A percentile compares a stretch with the other conserved stretches of the same genome.
Conservation (phyloP, 2,797 vertebrate genomes). For the Alectoris magna region DNA sequence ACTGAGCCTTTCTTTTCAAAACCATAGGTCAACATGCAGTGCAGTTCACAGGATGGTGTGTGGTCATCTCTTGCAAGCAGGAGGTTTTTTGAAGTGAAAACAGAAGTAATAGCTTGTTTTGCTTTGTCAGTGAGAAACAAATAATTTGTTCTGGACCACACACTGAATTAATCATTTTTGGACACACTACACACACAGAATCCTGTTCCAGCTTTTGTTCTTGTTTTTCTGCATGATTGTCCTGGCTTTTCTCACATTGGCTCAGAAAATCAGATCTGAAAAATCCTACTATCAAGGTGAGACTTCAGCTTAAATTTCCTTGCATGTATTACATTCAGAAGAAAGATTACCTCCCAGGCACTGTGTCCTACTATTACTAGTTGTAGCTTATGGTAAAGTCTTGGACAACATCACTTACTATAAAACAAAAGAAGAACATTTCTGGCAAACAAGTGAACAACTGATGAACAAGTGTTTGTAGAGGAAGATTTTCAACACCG, state of each 20-base stretch:
- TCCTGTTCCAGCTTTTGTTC: slow-evolving; percentile 26
- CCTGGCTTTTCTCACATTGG: slow-evolving; percentile 24
- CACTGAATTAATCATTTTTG: slow-evolving; percentile 36
- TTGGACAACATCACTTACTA: not conserved
- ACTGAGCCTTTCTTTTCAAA: slow-evolving; percentile 9
- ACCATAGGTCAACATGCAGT: not conserved
- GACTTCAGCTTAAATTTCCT: slow-evolving; percentile 12
- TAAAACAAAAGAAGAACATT: not conserved
- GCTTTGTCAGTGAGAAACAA: slow-evolving; percentile 15
- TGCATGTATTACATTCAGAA: not conserved
- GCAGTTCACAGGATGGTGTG: slow-evolving; percentile 7
- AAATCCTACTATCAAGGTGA: not conserved
- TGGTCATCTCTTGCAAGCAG: not conserved
- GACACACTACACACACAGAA: not conserved
- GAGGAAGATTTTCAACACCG: not conserved
- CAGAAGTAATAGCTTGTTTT: slow-evolving; percentile 36
- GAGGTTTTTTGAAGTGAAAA: slow-evolving; percentile 38
- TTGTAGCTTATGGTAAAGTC: not conserved
- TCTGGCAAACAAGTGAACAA: slow-evolving; percentile 16
- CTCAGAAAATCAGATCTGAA: not conserved
- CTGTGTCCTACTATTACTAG: not conserved
- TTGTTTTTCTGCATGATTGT: not conserved
- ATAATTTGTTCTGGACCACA: slow-evolving; percentile 54
- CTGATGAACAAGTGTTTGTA: not conserved
- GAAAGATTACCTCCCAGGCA: not conserved